Evolutionary conservation across 2,113 vertebrate genomes (phyloP), one percentile per base, ranked within the genome.

Genomic region (Chamaetylas fuelleborni): DNA sequence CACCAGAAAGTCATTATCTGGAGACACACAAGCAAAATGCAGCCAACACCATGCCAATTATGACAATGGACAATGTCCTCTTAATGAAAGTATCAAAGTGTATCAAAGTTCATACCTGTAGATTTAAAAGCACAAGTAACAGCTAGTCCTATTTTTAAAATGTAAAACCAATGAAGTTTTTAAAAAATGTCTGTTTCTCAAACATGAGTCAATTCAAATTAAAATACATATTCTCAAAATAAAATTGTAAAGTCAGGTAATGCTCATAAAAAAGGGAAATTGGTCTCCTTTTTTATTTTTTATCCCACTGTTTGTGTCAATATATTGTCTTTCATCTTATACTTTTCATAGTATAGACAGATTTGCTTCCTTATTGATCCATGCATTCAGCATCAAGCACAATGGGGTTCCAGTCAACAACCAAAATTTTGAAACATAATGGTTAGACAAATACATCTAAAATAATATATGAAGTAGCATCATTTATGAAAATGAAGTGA

Each of bases 401-500:
- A 79, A n/a, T 29, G 11, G 47, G 19, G 13, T 79, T 88, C 51
- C 26, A 84, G 85, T 57, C n/a, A 93, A 66, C 33, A 81, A 62
- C 23, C 29, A 81, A 78, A 95, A 25, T 79, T 86, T 54, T 90
- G 29, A 89, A 40, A 14, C 17, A 29, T 20, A 62, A 8, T 57
- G 14, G 25, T 87, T 74, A 78, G 60, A 54, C 5, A 58, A 61
- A 58, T 56, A 20, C 12, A 34, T 40, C 29, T 60, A 48, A 54
- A 90, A 66, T 47, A 91, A 88, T 53, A 67, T 11, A 77, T 45
- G 8, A 48, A 53, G 7, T 51, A 19, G 8, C 40, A 72, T 43
- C 29, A 64, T 64, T 91, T 91, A 88, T 72, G 66, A 54, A 91
- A 83, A 88, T 80, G 13, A 85, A 53, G 13, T 80, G 13, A 85